Base-by-base conservation (phyloP, 92 coral and sea anemone genomes). In the Palythoa caribaeorum region DNA sequence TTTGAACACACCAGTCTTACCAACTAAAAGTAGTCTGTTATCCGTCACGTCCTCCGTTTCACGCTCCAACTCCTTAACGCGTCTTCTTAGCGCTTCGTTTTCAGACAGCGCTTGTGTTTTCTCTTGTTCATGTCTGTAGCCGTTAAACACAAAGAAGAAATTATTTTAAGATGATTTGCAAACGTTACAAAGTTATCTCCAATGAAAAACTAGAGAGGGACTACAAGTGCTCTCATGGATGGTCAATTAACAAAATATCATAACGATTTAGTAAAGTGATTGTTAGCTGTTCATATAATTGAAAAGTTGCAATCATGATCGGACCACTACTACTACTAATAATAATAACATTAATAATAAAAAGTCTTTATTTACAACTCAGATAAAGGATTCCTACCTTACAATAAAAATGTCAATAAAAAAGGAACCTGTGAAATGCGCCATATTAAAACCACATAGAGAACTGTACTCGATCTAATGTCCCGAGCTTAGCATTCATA, bases 31-130 rank as follows among this genome's bases (percentile, higher is more conserved):
- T n/a, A 97, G 92, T 87, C 96, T 91, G 84, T 95, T 97, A 77
- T 90, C 98, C 5, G 99, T 94, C 73, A 97, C 96, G 59, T 97
- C 98, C 75, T 95, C 99, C 38, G 95, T 92, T 76, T 97, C 99
- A 5, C 77, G 83, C 73, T 92, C 96, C 75, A 97, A 83, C 70
- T 92, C 90, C 87, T 94, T 94, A 9, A 95, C 73, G 70, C 98
- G 94, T 87, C 93, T 93, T 73, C 92, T 87, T 2, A 95, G 93
- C 62, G 96, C 98, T 54, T 89, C 94, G 77, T 88, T 97, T 80
- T 97, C 96, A 54, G 91, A 88, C 36, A 83, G 87, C 60, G 90
- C 84, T 50, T 97, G 99, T 15, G 90, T 90, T 77, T 92, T 97
- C 71, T 97, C 98, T 78, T 93, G 98, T 65, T 97, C 98, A 77